Evolutionary conservation across 2,113 vertebrate species (phyloP).

Genomic region (Chionodraco myersi): DNA sequence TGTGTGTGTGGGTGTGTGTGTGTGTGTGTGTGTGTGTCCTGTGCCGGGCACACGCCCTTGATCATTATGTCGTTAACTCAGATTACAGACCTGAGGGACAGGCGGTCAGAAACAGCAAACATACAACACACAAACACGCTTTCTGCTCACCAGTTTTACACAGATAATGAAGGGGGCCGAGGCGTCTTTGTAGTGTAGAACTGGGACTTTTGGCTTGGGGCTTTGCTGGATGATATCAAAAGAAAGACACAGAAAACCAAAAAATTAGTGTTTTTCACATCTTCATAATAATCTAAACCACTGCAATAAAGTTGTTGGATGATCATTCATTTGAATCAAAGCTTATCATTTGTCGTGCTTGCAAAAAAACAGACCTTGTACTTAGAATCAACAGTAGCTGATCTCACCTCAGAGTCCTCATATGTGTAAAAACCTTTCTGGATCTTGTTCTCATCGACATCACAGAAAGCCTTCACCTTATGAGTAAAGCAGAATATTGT

Average conservation of each 20-base stretch:
- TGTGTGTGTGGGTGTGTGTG: too few relatives aligned
- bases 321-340: not conserved
- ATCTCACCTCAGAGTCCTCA: slow-evolving; percentile 90
- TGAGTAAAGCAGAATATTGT: not conserved
- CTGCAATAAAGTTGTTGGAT: not conserved
- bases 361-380: not conserved
- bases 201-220: slow-evolving; percentile 89
- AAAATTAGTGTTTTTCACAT: not conserved
- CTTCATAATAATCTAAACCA: not conserved
- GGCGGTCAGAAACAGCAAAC: slow-evolving; percentile 56
- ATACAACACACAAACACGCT: slow-evolving; percentile 55
- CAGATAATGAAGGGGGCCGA: slow-evolving; percentile 90
- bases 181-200: slow-evolving; percentile 88
- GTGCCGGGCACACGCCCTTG: slow-evolving; percentile 71
- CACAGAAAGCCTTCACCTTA: slow-evolving; percentile 93
- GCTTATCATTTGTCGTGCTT: not conserved
- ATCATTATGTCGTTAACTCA: slow-evolving; percentile 73
- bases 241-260: not conserved
- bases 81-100: slow-evolving; percentile 70
- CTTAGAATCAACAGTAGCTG: not conserved
- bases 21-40: slow-evolving; percentile 58
- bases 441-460: slow-evolving; percentile 94
- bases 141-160: slow-evolving; percentile 93
- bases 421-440: slow-evolving; percentile 92
- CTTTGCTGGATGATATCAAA: slow-evolving; percentile 81